These are phyloP conservation scores for Lasioglossum marginatum DNA, from an alignment of 2,888 invertebrate genomes.

Conservation along the genomic window DNA sequence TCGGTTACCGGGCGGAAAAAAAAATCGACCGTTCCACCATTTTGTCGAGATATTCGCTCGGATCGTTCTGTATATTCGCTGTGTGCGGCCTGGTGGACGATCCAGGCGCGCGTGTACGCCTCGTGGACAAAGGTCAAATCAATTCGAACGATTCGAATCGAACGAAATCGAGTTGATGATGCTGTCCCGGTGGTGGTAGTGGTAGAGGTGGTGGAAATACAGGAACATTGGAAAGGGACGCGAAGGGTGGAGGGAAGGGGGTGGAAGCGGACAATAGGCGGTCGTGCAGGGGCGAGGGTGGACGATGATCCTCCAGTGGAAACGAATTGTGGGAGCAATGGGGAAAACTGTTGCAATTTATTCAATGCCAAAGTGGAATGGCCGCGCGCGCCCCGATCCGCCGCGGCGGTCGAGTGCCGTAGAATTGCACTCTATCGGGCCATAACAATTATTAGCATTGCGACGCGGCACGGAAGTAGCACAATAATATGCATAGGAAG, in stretches of 20 bases:
- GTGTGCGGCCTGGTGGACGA: constrained; percentile 20
- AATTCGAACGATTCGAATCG: constrained; percentile 62
- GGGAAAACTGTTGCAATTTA: constrained; percentile 74
- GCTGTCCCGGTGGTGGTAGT: constrained; percentile 14
- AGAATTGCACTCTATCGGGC: constrained; percentile 75
- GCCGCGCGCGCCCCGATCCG: constrained; percentile 31
- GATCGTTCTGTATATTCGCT: constrained; percentile 17
- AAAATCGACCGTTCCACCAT: constrained; percentile 25
- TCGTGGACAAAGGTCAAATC: constrained; percentile 66
- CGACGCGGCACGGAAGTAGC: constrained; percentile 75
- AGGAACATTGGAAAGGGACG: not conserved
- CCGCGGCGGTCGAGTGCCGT: constrained; percentile 47
- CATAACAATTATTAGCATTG: constrained; percentile 81
- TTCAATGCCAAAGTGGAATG: constrained; percentile 71
- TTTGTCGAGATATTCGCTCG: constrained; percentile 42
- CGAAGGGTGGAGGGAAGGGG: not conserved
- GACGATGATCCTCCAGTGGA: constrained; percentile 64
- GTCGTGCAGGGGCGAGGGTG: constrained; percentile 10
- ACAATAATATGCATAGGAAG: constrained; percentile 81
- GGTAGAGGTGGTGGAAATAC: not conserved
- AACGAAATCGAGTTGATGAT: constrained; percentile 68
- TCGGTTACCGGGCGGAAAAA: constrained; percentile 35
- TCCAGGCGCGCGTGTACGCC: constrained; percentile 36
- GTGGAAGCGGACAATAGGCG: not conserved
- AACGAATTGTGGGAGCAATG: constrained; percentile 57